phyloP scores from a whole-genome alignment of 2,888 invertebrate genomes.

The Lamellibrachia columna region DNA sequence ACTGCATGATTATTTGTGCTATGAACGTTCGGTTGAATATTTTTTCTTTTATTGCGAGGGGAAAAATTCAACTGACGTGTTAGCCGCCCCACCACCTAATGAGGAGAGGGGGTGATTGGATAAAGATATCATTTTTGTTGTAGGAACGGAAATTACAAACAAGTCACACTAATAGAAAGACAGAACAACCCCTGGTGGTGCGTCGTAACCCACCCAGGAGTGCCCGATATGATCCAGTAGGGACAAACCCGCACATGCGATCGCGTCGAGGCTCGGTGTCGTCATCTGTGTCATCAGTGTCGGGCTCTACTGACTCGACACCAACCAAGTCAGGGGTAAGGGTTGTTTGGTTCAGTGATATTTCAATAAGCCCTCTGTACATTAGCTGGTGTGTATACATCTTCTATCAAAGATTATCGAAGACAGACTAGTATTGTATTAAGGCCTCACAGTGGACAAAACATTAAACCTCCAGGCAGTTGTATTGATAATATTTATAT shows the following conservation, averaged over 20 bases:
- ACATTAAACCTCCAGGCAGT: too few relatives aligned
- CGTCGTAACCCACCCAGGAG: neutral
- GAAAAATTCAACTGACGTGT: neutral
- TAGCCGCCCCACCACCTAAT: neutral
- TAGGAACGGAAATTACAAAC: neutral
- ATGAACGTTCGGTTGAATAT: too few relatives aligned
- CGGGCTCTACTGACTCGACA: neutral
- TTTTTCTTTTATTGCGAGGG: too few relatives aligned
- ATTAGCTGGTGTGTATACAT: neutral
- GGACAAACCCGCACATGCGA: neutral
- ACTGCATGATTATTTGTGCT: too few relatives aligned
- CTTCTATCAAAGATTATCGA: too few relatives aligned
- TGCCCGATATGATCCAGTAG: neutral
- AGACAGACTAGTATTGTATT: too few relatives aligned
- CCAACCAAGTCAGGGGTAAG: neutral
- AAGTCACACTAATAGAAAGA: neutral
- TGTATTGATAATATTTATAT: too few relatives aligned
- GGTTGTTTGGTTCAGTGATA: neutral
- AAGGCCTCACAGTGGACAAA: too few relatives aligned
- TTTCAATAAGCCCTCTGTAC: neutral
- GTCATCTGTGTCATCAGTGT: slow-evolving; percentile 9
- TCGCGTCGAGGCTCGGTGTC: neutral
- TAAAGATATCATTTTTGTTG: neutral
- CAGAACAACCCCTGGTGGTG: neutral
- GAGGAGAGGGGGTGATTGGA: neutral